A percentile compares a stretch with the other conserved stretches of the same genome.
phyloP scores from a whole-genome alignment of 2,888 invertebrate genomes.

The Balanococcus diminutus region DNA sequence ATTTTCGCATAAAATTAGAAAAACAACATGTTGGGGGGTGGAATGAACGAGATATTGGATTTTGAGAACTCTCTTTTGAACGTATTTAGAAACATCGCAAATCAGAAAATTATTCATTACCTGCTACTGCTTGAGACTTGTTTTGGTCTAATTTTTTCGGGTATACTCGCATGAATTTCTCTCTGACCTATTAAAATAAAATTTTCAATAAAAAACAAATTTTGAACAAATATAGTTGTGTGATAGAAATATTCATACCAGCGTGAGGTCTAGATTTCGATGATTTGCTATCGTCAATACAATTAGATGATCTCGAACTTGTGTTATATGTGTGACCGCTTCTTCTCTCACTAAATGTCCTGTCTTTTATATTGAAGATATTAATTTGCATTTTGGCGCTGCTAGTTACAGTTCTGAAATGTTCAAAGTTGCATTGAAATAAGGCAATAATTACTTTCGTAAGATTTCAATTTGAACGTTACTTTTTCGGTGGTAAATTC shows the following conservation, averaged over 20 bases:
- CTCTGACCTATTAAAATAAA: background rate
- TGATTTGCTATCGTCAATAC: background rate
- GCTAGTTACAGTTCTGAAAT: conserved; percentile 23
- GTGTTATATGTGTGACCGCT: background rate
- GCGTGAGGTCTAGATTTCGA: background rate
- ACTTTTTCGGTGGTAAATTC: conserved; percentile 2
- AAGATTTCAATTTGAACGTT: background rate
- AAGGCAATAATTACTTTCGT: background rate
- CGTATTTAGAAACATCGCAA: background rate
- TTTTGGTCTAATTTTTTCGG: conserved; percentile 7
- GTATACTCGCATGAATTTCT: background rate
- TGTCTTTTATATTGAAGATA: conserved; percentile 50
- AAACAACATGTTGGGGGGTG: background rate
- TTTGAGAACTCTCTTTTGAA: background rate
- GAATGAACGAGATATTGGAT: background rate
- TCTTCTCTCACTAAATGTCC: background rate
- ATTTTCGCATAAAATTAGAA: background rate
- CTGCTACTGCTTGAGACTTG: background rate
- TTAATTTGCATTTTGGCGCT: conserved; percentile 48
- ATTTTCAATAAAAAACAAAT: background rate
- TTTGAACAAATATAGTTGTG: background rate
- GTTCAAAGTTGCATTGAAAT: too few species aligned
- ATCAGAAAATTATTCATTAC: background rate
- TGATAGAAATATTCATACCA: background rate
- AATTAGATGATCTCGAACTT: background rate